These are phyloP conservation scores for Oenanthe melanoleuca DNA, from an alignment of 2,113 vertebrate species.

Conservation along the genomic window DNA sequence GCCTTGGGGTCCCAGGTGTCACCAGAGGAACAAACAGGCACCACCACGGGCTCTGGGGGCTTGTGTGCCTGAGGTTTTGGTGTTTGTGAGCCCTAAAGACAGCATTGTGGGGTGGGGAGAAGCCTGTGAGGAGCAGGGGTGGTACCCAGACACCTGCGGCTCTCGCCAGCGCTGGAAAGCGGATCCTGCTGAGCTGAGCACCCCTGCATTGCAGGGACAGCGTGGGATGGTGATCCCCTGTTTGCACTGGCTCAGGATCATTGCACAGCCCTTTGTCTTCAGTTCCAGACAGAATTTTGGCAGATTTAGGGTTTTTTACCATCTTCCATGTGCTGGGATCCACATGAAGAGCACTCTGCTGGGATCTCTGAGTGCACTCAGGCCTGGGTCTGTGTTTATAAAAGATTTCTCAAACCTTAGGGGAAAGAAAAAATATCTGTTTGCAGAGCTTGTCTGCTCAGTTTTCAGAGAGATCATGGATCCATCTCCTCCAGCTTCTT, in stretches of 20 bases:
- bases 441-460: neutral
- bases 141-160: neutral
- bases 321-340: neutral
- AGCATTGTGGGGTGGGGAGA: neutral
- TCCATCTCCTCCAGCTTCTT: neutral
- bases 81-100: neutral
- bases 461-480: neutral
- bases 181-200: neutral
- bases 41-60: accelerated
- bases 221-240: neutral
- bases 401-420: neutral
- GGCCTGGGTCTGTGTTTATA: neutral
- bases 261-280: neutral
- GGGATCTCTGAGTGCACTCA: neutral
- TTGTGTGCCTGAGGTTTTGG: accelerated
- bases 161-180: neutral
- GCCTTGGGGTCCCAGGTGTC: accelerated
- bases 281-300: slow-evolving; percentile 15
- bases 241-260: neutral
- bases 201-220: neutral
- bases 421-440: neutral
- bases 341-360: neutral
- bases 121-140: neutral
- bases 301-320: accelerated
- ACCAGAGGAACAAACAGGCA: accelerated